A percentile compares a stretch with the other conserved stretches of the same genome.
phyloP scores from a whole-genome alignment of 1,140 invertebrate species.

The Temnothorax curvispinosus region DNA sequence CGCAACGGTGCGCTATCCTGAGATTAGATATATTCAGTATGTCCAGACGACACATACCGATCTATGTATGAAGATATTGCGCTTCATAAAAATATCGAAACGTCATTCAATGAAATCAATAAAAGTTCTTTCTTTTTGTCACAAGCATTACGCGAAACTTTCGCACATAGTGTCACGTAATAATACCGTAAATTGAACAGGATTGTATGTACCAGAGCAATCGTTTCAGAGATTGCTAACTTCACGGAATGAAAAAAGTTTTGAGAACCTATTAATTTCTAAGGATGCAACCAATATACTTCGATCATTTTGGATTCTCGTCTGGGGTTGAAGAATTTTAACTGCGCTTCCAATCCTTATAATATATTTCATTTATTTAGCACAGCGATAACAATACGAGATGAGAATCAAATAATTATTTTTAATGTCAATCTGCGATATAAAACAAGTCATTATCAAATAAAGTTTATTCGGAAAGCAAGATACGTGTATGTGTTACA shows the following conservation, averaged over 20 bases:
- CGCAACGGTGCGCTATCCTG: constrained; percentile 18
- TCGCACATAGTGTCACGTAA: neutral
- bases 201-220: neutral
- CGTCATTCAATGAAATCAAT: constrained; percentile 20
- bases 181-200: constrained; percentile 36
- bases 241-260: constrained; percentile 39
- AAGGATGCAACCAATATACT: neutral
- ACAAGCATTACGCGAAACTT: constrained; percentile 1
- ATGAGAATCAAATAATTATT: neutral
- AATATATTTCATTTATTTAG: neutral
- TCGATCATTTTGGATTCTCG: neutral
- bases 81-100: constrained; percentile 4
- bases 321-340: neutral
- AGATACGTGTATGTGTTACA: neutral
- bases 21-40: constrained; percentile 37
- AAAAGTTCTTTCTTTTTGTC: constrained; percentile 17
- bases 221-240: constrained; percentile 8
- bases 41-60: neutral
- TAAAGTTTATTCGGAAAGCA: neutral
- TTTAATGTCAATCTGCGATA: too few relatives aligned
- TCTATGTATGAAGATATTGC: neutral
- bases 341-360: neutral
- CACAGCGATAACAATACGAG: neutral
- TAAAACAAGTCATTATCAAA: neutral
- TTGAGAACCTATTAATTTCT: constrained; percentile 24